A percentile compares a stretch with the other conserved stretches of the same genome.
phyloP scores from a whole-genome alignment of 2,797 vertebrate genomes.

The Bradypus variegatus region DNA sequence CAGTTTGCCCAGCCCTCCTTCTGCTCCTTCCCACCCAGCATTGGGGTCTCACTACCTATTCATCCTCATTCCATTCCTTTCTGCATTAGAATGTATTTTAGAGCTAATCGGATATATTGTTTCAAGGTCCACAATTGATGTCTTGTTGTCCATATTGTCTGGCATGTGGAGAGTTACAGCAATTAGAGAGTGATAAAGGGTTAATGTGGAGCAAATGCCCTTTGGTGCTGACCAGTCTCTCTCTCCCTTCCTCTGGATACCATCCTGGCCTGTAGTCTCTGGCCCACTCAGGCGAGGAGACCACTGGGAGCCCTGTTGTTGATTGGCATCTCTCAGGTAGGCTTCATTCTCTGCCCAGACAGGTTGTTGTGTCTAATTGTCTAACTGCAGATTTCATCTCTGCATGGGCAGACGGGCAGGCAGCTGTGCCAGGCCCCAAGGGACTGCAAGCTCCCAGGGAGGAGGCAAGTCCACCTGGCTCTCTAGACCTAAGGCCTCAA shows the following conservation, averaged over 20 bases:
- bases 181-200: neutral
- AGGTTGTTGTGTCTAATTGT: conserved; percentile 12
- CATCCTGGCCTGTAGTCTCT: neutral
- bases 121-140: neutral
- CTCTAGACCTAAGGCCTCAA: conserved; percentile 19
- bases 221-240: neutral
- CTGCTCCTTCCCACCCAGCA: neutral
- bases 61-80: neutral
- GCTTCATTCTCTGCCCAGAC: neutral
- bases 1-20: neutral
- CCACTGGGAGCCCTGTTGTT: rapidly evolving
- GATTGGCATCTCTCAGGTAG: neutral
- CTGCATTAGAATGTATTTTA: neutral
- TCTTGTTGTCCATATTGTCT: neutral
- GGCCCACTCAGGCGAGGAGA: neutral
- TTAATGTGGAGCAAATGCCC: neutral
- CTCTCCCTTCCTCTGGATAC: neutral
- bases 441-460: neutral
- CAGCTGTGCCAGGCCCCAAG: conserved; percentile 50
- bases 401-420: conserved; percentile 42
- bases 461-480: conserved; percentile 26
- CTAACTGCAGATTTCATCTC: conserved; percentile 42
- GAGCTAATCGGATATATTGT: no score
- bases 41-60: neutral
- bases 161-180: neutral